These are phyloP conservation scores for Seira musarum DNA, from an alignment of 2,888 invertebrate species.

Conservation along the genomic window DNA sequence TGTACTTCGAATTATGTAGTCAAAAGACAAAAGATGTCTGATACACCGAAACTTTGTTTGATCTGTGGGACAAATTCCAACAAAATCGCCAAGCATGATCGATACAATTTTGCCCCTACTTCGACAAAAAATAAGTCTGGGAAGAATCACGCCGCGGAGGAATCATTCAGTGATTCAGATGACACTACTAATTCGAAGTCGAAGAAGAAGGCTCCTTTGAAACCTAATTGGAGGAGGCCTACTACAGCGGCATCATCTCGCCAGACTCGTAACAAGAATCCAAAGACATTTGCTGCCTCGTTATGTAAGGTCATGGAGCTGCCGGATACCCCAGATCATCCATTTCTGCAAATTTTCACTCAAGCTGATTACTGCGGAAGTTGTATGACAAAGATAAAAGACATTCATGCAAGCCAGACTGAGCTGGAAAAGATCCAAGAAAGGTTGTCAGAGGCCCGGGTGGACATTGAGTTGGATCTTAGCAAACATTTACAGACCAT, in stretches of 20 bases:
- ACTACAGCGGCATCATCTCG: constrained; percentile 17
- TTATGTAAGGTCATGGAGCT: constrained; percentile 50
- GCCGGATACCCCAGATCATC: constrained; percentile 41
- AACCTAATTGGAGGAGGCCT: background rate
- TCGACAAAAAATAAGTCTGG: constrained; percentile 2
- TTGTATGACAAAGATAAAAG: constrained; percentile 40
- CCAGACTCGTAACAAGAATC: constrained; percentile 50
- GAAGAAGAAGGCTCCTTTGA: constrained; percentile 21
- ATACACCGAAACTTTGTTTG: constrained; percentile 34
- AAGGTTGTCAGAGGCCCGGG: constrained; percentile 32
- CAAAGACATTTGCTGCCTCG: constrained; percentile 44
- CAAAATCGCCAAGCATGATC: constrained; percentile 31
- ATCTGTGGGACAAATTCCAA: constrained; percentile 46
- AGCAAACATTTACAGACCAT: constrained; percentile 53
- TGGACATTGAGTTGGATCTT: constrained; percentile 50
- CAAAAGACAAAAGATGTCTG: constrained; percentile 16
- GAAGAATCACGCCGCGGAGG: constrained; percentile 4
- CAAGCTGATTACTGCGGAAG: constrained; percentile 43
- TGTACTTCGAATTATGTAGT: too few species aligned
- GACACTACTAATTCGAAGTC: background rate
- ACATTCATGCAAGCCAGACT: constrained; percentile 22
- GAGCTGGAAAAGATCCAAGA: constrained; percentile 45
- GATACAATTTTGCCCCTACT: constrained; percentile 37
- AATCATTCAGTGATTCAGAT: constrained; percentile 34
- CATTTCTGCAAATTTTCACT: constrained; percentile 44